Evolutionary conservation across 2,888 invertebrate species (phyloP), one percentile per base, ranked within the genome.

Genomic region (Drosophila atripex): DNA sequence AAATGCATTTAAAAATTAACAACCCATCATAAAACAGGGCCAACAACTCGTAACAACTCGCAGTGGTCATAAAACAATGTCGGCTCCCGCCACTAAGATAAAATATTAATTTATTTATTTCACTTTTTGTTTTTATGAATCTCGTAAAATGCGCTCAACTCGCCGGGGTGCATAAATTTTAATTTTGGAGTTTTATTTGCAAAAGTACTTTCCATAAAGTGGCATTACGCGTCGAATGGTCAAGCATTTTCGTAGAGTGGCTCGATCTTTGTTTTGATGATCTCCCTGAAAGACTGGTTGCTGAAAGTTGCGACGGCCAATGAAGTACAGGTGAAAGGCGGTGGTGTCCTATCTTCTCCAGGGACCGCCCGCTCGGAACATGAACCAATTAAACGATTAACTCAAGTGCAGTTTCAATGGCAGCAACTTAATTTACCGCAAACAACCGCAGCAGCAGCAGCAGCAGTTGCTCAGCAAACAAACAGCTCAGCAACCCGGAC

Each of bases 351-450:
- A 35, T 28, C 39, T 39, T 41, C 7, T 21, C 12, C 53, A 49
- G 53, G 7, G 35, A 25, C 49, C 47, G 9, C 30, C 53, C 30
- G 6, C 38, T 9, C 43, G n/a, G 39, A 53, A 52, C 68, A 80
- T 46, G 52, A 63, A 63, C 83, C 83, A 82, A 82, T 82, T 82
- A 82, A 82, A 83, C 82, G 82, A 82, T 82, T 82, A 82, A 86
- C 78, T 80, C 70, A 80, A 82, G 82, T 83, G 68, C 66, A 76
- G 69, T 79, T 82, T 85, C 80, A 82, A 83, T 80, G 76, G 80
- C 64, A 63, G 73, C 80, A 76, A 71, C 83, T 82, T 85, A 85
- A 85, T 82, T 82, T 68, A 73, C 80, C 74, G 80, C 86, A 86
- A 82, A 83, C 80, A 76, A 77, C 55, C 39, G 59, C 64, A 55